Evolutionary conservation across 2,113 vertebrate species (phyloP).

Genomic region (Argyrosomus japonicus): DNA sequence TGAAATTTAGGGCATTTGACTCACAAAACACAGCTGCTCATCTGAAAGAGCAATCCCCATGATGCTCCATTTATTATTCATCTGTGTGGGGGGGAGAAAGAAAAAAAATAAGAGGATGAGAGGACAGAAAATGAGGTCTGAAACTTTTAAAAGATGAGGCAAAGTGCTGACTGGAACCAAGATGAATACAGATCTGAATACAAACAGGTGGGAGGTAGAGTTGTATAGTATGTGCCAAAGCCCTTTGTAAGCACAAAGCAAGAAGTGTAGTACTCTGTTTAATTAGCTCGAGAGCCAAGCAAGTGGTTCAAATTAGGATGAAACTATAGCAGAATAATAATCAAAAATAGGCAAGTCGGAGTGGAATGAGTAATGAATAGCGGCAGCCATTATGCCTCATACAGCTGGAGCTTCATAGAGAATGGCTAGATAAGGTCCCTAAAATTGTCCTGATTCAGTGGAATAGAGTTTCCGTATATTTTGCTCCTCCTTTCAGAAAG

Average conservation of each 20-base stretch:
- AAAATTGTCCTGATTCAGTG: constrained; percentile 22
- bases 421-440: constrained; percentile 31
- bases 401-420: constrained; percentile 58
- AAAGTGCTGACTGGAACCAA: constrained; percentile 70
- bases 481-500: constrained; percentile 6
- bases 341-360: constrained; percentile 58
- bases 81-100: constrained; percentile 39
- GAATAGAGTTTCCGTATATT: not conserved
- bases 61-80: constrained; percentile 79
- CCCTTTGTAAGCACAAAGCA: constrained; percentile 67
- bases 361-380: constrained; percentile 54
- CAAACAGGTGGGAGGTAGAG: constrained; percentile 68
- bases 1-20: constrained; percentile 74
- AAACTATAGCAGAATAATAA: constrained; percentile 64
- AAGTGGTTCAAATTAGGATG: constrained; percentile 67
- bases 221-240: constrained; percentile 44
- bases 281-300: constrained; percentile 70
- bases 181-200: constrained; percentile 63
- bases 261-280: constrained; percentile 56
- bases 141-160: constrained; percentile 68
- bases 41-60: constrained; percentile 72
- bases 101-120: constrained; percentile 56
- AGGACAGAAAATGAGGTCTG: constrained; percentile 65
- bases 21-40: constrained; percentile 73
- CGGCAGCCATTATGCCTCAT: constrained; percentile 36